phyloP scores from a whole-genome alignment of 2,888 invertebrate genomes.

The Dolomedes plantarius region DNA sequence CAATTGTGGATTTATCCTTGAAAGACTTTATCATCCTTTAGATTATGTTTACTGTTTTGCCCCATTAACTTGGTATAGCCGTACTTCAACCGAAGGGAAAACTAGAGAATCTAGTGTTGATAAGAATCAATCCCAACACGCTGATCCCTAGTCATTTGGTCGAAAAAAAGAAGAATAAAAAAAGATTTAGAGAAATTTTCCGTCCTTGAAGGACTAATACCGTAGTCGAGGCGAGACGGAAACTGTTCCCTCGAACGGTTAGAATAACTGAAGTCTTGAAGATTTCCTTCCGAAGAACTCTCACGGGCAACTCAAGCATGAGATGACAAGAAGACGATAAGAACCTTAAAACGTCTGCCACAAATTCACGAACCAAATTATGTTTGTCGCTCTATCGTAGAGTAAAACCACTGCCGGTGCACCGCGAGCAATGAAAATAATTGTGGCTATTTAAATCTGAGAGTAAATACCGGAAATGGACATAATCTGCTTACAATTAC shows the following conservation, averaged over 20 bases:
- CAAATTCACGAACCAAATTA: background rate
- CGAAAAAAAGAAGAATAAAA: background rate
- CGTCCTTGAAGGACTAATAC: constrained; percentile 16
- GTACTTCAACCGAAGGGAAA: background rate
- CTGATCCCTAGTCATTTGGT: background rate
- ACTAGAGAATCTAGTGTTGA: background rate
- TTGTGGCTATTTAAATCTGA: too few relatives aligned
- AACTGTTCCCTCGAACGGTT: background rate
- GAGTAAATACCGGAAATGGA: too few relatives aligned
- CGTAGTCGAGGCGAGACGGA: constrained; percentile 15
- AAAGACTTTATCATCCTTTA: background rate
- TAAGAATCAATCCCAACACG: constrained; percentile 3
- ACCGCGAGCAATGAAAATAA: too few relatives aligned
- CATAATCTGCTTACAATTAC: too few relatives aligned
- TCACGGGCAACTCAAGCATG: constrained; percentile 26
- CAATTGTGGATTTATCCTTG: background rate
- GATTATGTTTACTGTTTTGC: background rate
- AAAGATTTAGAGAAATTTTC: background rate
- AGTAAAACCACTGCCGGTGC: too few relatives aligned
- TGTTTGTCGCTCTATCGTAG: too few relatives aligned
- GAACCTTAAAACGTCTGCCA: background rate
- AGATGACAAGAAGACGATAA: background rate
- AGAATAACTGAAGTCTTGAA: constrained; percentile 17
- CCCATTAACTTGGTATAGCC: background rate
- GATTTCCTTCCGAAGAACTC: constrained; percentile 38